Percentiles rank a stretch among this genome's conserved stretches.
phyloP scores from a whole-genome alignment of 2,797 vertebrate species.

The Lates japonicus region DNA sequence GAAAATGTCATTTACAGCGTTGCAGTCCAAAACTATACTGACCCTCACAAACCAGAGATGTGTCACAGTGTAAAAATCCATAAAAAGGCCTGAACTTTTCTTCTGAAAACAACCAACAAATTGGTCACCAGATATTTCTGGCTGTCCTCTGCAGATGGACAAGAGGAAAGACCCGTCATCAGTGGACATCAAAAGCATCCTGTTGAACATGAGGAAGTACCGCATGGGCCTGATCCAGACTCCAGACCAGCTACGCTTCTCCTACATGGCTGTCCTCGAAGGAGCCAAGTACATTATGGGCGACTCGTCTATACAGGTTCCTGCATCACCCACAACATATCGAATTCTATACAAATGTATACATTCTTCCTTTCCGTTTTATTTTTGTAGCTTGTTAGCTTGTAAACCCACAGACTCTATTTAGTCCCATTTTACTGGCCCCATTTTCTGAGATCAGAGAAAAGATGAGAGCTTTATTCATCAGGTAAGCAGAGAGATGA shows the following conservation, averaged over 20 bases:
- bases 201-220: slow-evolving; percentile 96
- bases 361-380: neutral
- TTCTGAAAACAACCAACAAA: neutral
- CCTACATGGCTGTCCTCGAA: slow-evolving; percentile 94
- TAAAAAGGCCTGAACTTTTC: neutral
- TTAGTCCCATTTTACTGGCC: neutral
- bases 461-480: too few species aligned
- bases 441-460: neutral
- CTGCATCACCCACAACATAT: neutral
- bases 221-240: slow-evolving; percentile 99
- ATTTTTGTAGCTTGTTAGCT: neutral
- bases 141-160: slow-evolving; percentile 78
- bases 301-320: slow-evolving; percentile 93
- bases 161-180: slow-evolving; percentile 92
- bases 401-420: neutral
- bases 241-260: slow-evolving; percentile 96
- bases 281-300: slow-evolving; percentile 95
- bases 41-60: neutral
- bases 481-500: neutral
- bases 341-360: neutral
- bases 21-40: neutral
- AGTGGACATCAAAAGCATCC: slow-evolving; percentile 93
- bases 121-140: neutral
- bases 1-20: neutral
- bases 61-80: neutral